These are phyloP conservation scores for Acanthisitta chloris DNA, from an alignment of 2,113 vertebrate genomes.

Conservation along the genomic window DNA sequence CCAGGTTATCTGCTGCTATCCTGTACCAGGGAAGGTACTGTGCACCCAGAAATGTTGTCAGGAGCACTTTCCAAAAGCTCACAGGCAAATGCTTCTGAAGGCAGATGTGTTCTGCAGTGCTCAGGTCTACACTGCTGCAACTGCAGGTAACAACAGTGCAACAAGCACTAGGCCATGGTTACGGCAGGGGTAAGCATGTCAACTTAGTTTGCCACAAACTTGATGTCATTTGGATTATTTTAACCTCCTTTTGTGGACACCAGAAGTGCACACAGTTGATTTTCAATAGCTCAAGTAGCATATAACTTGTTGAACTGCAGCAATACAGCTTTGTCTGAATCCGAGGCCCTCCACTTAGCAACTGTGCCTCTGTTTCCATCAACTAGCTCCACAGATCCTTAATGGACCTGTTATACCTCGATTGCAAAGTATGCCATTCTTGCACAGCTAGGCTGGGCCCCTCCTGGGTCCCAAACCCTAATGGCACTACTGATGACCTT, in stretches of 20 bases:
- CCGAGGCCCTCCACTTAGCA: background rate
- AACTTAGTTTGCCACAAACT: background rate
- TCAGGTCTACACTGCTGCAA: background rate
- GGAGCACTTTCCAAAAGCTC: background rate
- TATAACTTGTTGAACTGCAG: background rate
- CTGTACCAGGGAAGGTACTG: background rate
- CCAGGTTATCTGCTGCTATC: background rate
- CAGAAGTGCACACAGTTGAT: accelerated
- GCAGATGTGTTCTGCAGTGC: background rate
- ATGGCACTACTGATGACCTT: background rate
- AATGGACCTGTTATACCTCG: background rate
- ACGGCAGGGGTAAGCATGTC: background rate
- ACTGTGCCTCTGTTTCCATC: background rate
- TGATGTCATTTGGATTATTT: background rate
- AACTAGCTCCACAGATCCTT: background rate
- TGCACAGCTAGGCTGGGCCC: background rate
- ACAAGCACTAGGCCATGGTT: too few relatives aligned
- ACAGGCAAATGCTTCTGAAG: background rate
- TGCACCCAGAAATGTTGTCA: background rate
- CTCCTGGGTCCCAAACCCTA: background rate
- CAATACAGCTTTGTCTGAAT: background rate
- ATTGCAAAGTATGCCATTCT: background rate
- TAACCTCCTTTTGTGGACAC: background rate
- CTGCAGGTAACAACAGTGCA: background rate
- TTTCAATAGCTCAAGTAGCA: background rate